Base-by-base conservation (phyloP, 1,140 invertebrate species). In the Heliothis subflexa region DNA sequence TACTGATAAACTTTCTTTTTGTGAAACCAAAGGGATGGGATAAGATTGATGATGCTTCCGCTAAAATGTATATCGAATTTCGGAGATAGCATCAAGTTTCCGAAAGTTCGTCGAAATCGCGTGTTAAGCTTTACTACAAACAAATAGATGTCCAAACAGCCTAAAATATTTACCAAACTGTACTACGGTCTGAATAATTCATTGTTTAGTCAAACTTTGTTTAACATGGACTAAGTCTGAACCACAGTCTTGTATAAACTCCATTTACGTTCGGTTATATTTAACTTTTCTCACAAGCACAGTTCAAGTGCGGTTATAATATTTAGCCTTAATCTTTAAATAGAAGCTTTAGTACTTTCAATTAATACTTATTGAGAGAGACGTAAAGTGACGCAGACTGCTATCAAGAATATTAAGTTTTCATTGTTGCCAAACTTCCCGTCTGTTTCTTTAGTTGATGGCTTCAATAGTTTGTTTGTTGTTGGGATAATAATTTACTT, bases 261-360 rank as follows among this genome's bases (percentile, higher is more conserved):
- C 62, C 16, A 47, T 47, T 64, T 64, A 14, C 33, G 62, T 66
- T 66, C 62, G 21, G 40, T 12, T 66, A 18, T 47, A 66, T 66
- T 28, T 49, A 47, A 21, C 62, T 66, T 49, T 64, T 47, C 18
- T 45, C 59, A 28, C 28, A 50, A 68, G 33, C 45, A 14, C 13
- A 64, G 73, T 75, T 75, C 73, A 75, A 75, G 57, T 33, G 59
- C 21, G 73, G 57, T 75, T 75, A 75, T 62, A 33, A 62, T 52
- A 75, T 64, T 75, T 49, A 75, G 49, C 73, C 57, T 62, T 75
- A 62, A 18, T 14, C 18, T 14, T 71, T 55, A 33, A 54, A 71
- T 54, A 55, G 21, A 28, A 70, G 18, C 25, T 55, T 18, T 18
- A 64, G n/a, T 21, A 28, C 18, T 68, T 68, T 68, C 64, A 47